Evolutionary conservation across 2,888 invertebrate species (phyloP), one percentile per base, ranked within the genome.

Genomic region (Apoda limacodes): DNA sequence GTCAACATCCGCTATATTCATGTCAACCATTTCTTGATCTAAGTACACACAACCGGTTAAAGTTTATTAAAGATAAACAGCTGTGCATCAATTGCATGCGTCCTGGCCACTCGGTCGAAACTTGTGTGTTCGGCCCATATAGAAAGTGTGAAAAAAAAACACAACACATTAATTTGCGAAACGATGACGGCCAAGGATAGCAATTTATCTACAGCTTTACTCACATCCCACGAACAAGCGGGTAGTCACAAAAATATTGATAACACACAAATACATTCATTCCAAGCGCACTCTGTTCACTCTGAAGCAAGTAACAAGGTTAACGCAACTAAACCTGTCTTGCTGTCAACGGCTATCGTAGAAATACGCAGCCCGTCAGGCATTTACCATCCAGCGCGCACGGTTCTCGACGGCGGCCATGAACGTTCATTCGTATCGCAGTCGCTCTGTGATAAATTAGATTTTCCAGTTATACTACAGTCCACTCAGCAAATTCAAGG

Each of bases 401-500:
- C 1, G 33, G 37, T 21, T 28, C 32, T 6, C 30, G 32, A 22
- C 32, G 37, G 26, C 33, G n/a, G n/a, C n/a, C n/a, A n/a, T n/a
- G n/a, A n/a, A n/a, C n/a, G n/a, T n/a, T n/a, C n/a, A n/a, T n/a
- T 40, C 13, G 34, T 40, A 9, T 30, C 37, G 9, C 13, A 30
- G 17, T 25, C 25, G 19, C 20, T 40, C 24, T 35, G 35, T 13
- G 23, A 33, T 22, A 21, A 19, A 31, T 30, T 37, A 31, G 23
- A 33, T 9, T 7, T 24, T n/a, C 28, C 22, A 30, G n/a, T n/a
- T n/a, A n/a, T 35, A 21, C 21, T 35, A 40, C 41, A 42, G 37
- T 39, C 36, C 39, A 39, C 35, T 33, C 25, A 32, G 10, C 22
- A 33, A 26, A 39, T 42, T 14, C 9, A 13, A 15, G 37, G 39